phyloP scores from a whole-genome alignment of 2,888 invertebrate species.

The Eustalomyia histrio region DNA sequence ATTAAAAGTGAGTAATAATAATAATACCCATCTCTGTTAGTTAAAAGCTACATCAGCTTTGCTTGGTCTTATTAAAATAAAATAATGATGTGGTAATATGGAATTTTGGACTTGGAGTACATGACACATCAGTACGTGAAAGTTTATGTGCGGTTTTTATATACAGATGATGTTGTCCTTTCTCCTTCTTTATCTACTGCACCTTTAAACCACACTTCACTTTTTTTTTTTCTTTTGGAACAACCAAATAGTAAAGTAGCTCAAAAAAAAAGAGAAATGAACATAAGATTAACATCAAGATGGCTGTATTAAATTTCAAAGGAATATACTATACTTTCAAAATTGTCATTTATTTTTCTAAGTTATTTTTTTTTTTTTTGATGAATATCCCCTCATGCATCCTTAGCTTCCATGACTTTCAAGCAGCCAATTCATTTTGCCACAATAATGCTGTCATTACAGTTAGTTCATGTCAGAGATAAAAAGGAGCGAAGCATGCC shows the following conservation, averaged over 20 bases:
- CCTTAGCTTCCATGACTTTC: not conserved
- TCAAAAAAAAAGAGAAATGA: slow-evolving; percentile 23
- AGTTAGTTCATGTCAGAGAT: not conserved
- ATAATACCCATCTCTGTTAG: too few relatives aligned
- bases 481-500: not conserved
- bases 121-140: slow-evolving; percentile 7
- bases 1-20: too few relatives aligned
- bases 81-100: slow-evolving; percentile 56
- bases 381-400: not conserved
- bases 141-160: slow-evolving; percentile 33
- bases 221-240: not conserved
- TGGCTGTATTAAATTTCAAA: slow-evolving; percentile 41
- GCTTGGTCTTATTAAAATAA: slow-evolving; percentile 14
- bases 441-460: slow-evolving; percentile 20
- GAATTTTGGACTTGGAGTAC: slow-evolving; percentile 32
- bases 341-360: slow-evolving; percentile 22
- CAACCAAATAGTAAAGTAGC: slow-evolving; percentile 18
- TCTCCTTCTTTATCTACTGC: slow-evolving; percentile 15
- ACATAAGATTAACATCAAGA: slow-evolving; percentile 25
- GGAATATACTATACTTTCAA: slow-evolving; percentile 30
- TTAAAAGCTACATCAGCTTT: too few relatives aligned
- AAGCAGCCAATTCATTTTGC: slow-evolving; percentile 25
- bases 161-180: slow-evolving; percentile 44
- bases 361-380: slow-evolving; percentile 1
- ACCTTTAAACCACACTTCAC: slow-evolving; percentile 20